phyloP scores from a whole-genome alignment of 2,888 invertebrate species.

The Venustoraphidia nigricollis region DNA sequence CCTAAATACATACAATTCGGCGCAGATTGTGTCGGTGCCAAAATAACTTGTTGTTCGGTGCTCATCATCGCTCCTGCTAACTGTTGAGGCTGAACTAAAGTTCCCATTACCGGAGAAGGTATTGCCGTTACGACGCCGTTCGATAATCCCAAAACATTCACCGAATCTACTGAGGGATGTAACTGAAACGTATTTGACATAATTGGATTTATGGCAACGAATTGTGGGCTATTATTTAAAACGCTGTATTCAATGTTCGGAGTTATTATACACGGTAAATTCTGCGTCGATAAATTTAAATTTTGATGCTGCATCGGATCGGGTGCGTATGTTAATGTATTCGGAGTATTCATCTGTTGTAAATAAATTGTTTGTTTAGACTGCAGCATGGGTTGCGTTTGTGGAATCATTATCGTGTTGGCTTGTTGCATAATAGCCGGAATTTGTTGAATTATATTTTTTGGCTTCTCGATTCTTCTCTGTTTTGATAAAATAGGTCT shows the following conservation, averaged over 20 bases:
- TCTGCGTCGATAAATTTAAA: not conserved
- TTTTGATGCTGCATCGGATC: not conserved
- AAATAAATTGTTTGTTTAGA: not conserved
- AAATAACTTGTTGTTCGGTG: slow-evolving; percentile 42
- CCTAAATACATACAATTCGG: slow-evolving; percentile 39
- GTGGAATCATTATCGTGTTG: not conserved
- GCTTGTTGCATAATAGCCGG: not conserved
- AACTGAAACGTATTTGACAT: slow-evolving; percentile 43
- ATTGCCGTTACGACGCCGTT: slow-evolving; percentile 12
- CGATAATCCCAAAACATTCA: not conserved
- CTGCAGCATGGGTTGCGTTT: not conserved
- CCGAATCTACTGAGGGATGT: slow-evolving; percentile 24
- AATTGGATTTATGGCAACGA: slow-evolving; percentile 35
- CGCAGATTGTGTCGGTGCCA: slow-evolving; percentile 30
- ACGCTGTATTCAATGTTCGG: not conserved
- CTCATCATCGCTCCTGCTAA: slow-evolving; percentile 29
- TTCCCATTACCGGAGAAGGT: slow-evolving; percentile 34
- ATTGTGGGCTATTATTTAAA: slow-evolving; percentile 25
- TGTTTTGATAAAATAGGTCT: not conserved
- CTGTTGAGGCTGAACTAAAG: slow-evolving; percentile 40
- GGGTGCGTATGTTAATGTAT: not conserved
- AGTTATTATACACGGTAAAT: slow-evolving; percentile 1
- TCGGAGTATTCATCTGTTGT: not conserved
- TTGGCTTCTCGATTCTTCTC: not conserved
- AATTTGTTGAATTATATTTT: not conserved